A percentile compares a stretch with the other conserved stretches of the same genome.
Conservation (phyloP, 2,888 invertebrate genomes). For the Lottia scabra region DNA sequence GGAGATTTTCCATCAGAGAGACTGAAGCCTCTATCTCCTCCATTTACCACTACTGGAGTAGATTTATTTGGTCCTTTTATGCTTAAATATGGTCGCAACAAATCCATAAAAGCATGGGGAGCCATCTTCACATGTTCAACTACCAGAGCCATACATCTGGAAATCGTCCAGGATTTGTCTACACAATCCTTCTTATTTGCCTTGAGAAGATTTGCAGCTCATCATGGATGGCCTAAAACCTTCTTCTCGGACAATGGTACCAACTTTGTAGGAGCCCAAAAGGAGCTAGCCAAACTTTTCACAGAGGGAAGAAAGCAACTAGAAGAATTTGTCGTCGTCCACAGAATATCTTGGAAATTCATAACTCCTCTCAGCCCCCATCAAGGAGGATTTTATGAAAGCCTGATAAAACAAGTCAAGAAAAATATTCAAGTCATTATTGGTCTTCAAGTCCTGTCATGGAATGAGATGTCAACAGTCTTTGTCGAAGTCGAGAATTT, state of each 20-base stretch:
- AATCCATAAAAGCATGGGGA: conserved; percentile 14
- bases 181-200: conserved; percentile 22
- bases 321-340: conserved; percentile 8
- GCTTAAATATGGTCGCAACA: conserved; percentile 15
- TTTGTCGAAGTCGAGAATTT: conserved; percentile 14
- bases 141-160: conserved; percentile 21
- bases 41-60: conserved; percentile 11
- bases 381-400: conserved; percentile 23
- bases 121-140: conserved; percentile 18
- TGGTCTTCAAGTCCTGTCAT: conserved; percentile 9
- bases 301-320: conserved; percentile 13
- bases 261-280: conserved; percentile 5
- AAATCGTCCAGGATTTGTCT: conserved; percentile 19
- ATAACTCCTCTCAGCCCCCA: conserved; percentile 7
- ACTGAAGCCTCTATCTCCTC: conserved; percentile 3
- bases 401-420: conserved; percentile 17
- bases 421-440: conserved; percentile 8
- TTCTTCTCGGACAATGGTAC: conserved; percentile 22
- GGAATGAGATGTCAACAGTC: conserved; percentile 20
- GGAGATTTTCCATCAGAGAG: conserved; percentile 12
- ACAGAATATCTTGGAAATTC: conserved; percentile 19
- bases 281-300: conserved; percentile 5
- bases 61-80: conserved; percentile 17
- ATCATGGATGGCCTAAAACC: conserved; percentile 18
- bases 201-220: conserved; percentile 15